Evolutionary conservation across 2,888 invertebrate genomes (phyloP).

Genomic region (Heliconius sara): DNA sequence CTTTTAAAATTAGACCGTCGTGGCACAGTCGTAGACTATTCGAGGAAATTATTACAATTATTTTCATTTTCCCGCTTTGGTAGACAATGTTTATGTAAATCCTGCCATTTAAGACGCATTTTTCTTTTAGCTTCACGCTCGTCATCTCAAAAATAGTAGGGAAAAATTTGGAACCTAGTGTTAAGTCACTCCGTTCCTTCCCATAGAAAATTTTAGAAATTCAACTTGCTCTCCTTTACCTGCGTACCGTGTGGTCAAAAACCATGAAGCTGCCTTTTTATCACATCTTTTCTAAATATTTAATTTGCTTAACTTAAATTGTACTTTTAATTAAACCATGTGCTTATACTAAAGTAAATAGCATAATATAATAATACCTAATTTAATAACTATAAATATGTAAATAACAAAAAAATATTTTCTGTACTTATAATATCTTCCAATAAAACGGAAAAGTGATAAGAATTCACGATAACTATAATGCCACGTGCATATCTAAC

Average conservation of each 20-base stretch:
- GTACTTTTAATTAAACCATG: neutral
- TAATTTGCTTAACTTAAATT: neutral
- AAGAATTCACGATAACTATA: neutral
- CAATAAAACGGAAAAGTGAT: neutral
- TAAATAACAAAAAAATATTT: neutral
- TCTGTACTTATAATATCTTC: neutral
- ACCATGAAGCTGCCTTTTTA: neutral
- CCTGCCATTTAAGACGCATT: neutral
- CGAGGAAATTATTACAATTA: neutral
- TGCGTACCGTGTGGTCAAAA: neutral
- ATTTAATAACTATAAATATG: neutral
- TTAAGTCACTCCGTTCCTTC: too few relatives aligned
- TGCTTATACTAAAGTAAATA: neutral
- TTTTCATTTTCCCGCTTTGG: neutral
- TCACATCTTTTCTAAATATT: too few relatives aligned
- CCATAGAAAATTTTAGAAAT: too few relatives aligned
- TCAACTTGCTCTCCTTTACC: too few relatives aligned
- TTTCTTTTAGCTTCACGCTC: too few relatives aligned
- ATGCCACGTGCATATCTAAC: neutral
- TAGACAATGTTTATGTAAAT: neutral
- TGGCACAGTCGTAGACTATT: neutral
- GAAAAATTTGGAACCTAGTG: too few relatives aligned
- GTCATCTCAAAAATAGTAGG: too few relatives aligned
- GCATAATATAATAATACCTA: neutral
- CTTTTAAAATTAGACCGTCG: neutral